A percentile compares a stretch with the other conserved stretches of the same genome.
These are phyloP conservation scores for Drosophila lowei DNA, from an alignment of 1,140 invertebrate species.

Conservation along the genomic window DNA sequence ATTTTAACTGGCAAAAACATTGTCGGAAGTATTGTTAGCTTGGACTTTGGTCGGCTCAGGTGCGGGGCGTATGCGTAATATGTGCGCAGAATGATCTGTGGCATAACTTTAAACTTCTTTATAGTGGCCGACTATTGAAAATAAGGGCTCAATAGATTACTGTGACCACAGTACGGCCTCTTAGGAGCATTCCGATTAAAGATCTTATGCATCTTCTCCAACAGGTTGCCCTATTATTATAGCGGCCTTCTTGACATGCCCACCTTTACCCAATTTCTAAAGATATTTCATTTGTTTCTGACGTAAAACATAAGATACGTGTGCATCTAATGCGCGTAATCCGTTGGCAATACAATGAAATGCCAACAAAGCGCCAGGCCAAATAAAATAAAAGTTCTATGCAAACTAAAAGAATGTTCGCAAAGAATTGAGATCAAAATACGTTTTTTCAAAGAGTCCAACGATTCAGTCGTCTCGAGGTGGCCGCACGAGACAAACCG, in stretches of 20 bases:
- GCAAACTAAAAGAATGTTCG: conserved; percentile 45
- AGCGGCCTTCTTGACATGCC: too few species aligned
- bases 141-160: too few species aligned
- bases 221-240: conserved; percentile 18
- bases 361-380: conserved; percentile 32
- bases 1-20: conserved; percentile 21
- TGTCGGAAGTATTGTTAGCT: conserved; percentile 46
- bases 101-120: conserved; percentile 2
- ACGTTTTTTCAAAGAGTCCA: conserved; percentile 62
- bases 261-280: not conserved
- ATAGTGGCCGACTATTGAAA: conserved; percentile 1
- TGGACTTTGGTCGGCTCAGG: conserved; percentile 30
- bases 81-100: conserved; percentile 8
- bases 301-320: conserved; percentile 54
- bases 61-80: conserved; percentile 64
- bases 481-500: conserved; percentile 56
- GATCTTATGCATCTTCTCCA: not conserved
- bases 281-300: conserved; percentile 31
- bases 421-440: conserved; percentile 58
- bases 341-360: conserved; percentile 43
- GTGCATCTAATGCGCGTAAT: conserved; percentile 55
- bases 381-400: conserved; percentile 54
- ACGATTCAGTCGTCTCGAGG: conserved; percentile 60
- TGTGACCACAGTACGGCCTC: too few species aligned
- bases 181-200: too few species aligned